These are phyloP conservation scores for Halictus ligatus DNA, from an alignment of 2,888 invertebrate genomes.

Conservation along the genomic window DNA sequence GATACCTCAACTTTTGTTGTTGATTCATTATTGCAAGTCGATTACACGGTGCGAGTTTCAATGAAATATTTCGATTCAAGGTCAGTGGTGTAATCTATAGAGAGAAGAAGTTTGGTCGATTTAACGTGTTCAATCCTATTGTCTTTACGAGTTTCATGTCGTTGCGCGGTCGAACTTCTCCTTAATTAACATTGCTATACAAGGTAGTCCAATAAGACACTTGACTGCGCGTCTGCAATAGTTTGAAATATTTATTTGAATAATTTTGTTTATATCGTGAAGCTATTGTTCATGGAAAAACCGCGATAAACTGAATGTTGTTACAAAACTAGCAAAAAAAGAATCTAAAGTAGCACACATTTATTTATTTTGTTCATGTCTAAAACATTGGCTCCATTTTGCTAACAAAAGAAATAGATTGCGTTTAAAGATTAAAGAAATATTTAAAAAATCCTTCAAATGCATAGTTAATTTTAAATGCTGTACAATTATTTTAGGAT, in stretches of 20 bases:
- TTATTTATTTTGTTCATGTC: too few species aligned
- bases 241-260: background rate
- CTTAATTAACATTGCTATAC: slow-evolving; percentile 38
- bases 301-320: background rate
- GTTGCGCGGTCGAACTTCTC: slow-evolving; percentile 48
- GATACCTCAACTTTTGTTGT: slow-evolving; percentile 3
- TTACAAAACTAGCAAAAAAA: background rate
- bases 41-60: slow-evolving; percentile 48
- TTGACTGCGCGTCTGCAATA: background rate
- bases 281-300: background rate
- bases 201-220: background rate
- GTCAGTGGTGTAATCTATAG: slow-evolving; percentile 47
- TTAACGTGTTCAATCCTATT: slow-evolving; percentile 62
- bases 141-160: slow-evolving; percentile 47
- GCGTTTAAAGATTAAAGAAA: too few species aligned
- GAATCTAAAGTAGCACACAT: background rate
- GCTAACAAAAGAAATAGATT: too few species aligned
- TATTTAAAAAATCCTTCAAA: background rate
- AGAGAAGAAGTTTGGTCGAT: slow-evolving; percentile 66
- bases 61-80: slow-evolving; percentile 53
- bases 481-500: background rate
- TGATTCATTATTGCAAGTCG: slow-evolving; percentile 39
- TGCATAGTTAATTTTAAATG: background rate
- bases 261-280: background rate
- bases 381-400: too few species aligned